Conservation (phyloP, 1,140 invertebrate species). For the Laupala kohalensis region DNA sequence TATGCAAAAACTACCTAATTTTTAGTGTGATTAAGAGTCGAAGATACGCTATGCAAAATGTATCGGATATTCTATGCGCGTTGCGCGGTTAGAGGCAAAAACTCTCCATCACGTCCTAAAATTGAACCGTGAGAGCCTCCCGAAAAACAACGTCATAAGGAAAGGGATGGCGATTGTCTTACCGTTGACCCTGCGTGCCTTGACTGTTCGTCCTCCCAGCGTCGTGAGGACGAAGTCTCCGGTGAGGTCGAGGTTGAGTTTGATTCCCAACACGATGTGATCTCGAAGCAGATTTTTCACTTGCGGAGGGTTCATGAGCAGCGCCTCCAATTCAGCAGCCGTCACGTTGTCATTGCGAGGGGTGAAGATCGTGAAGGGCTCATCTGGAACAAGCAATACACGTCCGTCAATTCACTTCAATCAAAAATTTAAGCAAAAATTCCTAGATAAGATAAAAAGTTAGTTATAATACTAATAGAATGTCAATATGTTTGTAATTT, state of each 20-base stretch:
- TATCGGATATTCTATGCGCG: no score
- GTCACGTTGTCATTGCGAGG: slow-evolving; percentile 37
- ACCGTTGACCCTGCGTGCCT: slow-evolving; percentile 28
- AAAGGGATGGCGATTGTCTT: background rate
- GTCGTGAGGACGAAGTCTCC: slow-evolving; percentile 35
- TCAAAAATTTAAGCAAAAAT: no score
- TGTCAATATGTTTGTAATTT: no score
- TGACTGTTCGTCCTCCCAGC: slow-evolving; percentile 33
- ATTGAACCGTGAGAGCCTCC: no score
- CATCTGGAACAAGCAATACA: slow-evolving; percentile 28
- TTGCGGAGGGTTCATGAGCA: slow-evolving; percentile 27
- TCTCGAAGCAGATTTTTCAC: slow-evolving; percentile 40
- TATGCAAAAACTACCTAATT: no score
- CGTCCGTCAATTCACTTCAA: no score
- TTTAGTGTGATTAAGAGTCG: no score
- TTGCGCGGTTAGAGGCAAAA: no score
- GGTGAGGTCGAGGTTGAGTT: slow-evolving; percentile 27
- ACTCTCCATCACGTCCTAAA: background rate
- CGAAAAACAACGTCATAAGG: no score
- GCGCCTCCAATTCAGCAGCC: slow-evolving; percentile 27
- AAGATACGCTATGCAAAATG: no score
- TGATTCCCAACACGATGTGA: slow-evolving; percentile 36
- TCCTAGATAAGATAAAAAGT: no score
- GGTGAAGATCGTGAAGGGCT: slow-evolving; percentile 42
- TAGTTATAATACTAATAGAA: no score